Conservation (phyloP, 2,797 vertebrate species). For the Gymnopithys bicolor region DNA sequence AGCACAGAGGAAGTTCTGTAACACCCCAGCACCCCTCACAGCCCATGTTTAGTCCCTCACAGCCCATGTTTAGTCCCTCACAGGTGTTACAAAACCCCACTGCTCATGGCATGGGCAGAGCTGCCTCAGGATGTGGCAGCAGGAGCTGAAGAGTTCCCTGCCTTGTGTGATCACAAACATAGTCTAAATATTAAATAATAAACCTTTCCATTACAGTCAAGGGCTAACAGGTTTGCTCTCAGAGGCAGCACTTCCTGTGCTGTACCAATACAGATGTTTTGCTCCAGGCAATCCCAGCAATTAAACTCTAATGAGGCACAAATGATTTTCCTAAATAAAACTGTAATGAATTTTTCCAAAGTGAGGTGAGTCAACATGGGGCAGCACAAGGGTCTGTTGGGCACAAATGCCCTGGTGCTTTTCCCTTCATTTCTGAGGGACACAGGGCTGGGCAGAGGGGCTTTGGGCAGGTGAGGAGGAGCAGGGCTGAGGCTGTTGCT, state of each 20-base stretch:
- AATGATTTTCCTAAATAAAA: background rate
- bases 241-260: background rate
- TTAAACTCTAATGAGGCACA: background rate
- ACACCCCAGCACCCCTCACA: background rate
- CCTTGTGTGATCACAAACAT: background rate
- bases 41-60: accelerated
- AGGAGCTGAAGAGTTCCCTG: background rate
- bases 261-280: background rate
- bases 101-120: accelerated
- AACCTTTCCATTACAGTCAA: accelerated
- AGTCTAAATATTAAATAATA: background rate
- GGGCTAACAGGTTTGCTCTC: background rate
- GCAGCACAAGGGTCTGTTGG: background rate
- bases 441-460: background rate
- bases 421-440: background rate
- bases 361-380: accelerated
- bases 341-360: background rate
- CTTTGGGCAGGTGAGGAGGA: background rate
- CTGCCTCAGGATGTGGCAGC: background rate
- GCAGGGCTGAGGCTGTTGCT: background rate
- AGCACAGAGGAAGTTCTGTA: background rate
- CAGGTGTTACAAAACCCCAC: accelerated
- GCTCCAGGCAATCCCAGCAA: background rate
- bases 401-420: accelerated
- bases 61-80: accelerated